Evolutionary conservation across 2,888 invertebrate species (phyloP).

Genomic region (Macaria notata): DNA sequence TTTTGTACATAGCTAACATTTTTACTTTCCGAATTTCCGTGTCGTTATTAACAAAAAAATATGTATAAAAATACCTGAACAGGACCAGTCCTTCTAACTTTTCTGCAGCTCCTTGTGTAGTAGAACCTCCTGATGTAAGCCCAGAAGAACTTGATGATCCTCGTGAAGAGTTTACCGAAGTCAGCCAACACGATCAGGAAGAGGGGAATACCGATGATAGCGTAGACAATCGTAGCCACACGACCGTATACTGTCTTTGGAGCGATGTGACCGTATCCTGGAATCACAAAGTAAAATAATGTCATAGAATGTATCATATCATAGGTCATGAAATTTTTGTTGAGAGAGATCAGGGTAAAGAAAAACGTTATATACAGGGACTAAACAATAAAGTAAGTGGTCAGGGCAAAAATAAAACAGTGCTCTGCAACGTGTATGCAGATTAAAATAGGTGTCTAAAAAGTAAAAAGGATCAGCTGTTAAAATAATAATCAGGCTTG

Average conservation of each 20-base stretch:
- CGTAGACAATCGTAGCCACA: constrained; percentile 95
- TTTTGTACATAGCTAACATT: too few species aligned
- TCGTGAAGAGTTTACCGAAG: constrained; percentile 96
- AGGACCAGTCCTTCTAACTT: constrained; percentile 88
- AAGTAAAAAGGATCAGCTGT: too few species aligned
- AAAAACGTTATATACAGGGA: neutral
- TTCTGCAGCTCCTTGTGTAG: constrained; percentile 92
- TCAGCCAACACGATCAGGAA: constrained; percentile 97
- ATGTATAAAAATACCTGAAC: constrained; percentile 81
- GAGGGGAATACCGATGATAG: constrained; percentile 97
- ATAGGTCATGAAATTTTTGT: too few species aligned
- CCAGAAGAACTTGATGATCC: constrained; percentile 95
- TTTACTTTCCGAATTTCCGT: too few species aligned
- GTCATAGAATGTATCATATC: too few species aligned
- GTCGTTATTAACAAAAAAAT: too few species aligned
- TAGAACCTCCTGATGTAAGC: constrained; percentile 91
- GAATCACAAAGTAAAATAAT: constrained; percentile 2
- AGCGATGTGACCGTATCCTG: constrained; percentile 98
- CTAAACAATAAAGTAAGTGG: too few species aligned
- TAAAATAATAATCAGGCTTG: too few species aligned
- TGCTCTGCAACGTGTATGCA: too few species aligned
- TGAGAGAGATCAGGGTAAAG: neutral
- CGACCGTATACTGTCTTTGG: constrained; percentile 94
- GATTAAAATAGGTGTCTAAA: too few species aligned
- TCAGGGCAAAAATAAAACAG: too few species aligned